A percentile compares a stretch with the other conserved stretches of the same genome.
Evolutionary conservation across 2,113 vertebrate species (phyloP).

Genomic region (Microcebus murinus): DNA sequence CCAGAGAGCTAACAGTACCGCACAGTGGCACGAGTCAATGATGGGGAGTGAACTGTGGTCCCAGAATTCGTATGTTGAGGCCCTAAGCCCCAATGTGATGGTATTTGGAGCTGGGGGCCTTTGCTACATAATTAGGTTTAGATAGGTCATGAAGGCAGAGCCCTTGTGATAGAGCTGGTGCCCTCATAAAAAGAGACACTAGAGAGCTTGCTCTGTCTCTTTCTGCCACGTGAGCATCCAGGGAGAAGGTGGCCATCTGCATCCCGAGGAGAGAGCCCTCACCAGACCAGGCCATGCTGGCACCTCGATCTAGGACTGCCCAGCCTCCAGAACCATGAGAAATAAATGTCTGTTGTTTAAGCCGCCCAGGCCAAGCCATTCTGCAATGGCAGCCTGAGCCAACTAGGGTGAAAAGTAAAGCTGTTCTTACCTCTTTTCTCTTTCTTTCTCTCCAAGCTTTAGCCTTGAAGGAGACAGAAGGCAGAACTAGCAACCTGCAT

Average conservation of each 20-base stretch:
- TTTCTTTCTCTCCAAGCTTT: not conserved
- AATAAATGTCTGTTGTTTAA: not conserved
- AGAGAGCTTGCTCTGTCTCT: not conserved
- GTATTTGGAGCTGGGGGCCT: not conserved
- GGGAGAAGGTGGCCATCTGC: not conserved
- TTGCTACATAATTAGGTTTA: not conserved
- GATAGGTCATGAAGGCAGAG: not conserved
- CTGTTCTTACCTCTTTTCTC: too few relatives aligned
- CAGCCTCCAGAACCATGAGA: not conserved
- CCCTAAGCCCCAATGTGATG: fast-evolving
- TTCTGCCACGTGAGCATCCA: not conserved
- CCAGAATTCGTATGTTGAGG: not conserved
- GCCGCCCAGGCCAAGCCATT: not conserved
- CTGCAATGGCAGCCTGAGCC: not conserved
- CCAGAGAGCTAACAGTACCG: not conserved
- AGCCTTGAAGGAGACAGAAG: not conserved
- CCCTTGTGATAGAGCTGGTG: not conserved
- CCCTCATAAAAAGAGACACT: not conserved
- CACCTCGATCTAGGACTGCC: not conserved
- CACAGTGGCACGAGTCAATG: too few relatives aligned
- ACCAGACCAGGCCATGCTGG: not conserved
- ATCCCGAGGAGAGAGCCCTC: not conserved
- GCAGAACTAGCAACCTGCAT: not conserved
- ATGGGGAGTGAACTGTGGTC: not conserved
- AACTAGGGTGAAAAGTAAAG: not conserved